A percentile compares a stretch with the other conserved stretches of the same genome.
Conservation (phyloP, 2,888 invertebrate genomes). For the Mythimna impura region DNA sequence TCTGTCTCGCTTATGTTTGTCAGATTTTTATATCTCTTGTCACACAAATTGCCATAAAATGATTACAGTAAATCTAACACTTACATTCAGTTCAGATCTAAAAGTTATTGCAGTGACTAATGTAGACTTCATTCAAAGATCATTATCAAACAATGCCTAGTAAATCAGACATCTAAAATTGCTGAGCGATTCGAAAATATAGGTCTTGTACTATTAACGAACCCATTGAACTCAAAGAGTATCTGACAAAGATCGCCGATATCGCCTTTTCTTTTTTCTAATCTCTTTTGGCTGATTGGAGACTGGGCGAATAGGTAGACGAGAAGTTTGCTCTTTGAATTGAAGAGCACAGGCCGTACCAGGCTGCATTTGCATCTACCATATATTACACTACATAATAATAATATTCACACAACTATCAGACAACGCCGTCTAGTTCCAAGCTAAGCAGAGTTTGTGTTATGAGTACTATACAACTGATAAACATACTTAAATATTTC, state of each 20-base stretch:
- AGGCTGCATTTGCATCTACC: not conserved
- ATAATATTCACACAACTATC: too few species aligned
- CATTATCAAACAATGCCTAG: not conserved
- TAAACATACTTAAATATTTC: too few species aligned
- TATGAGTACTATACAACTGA: too few species aligned
- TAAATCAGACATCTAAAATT: not conserved
- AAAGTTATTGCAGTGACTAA: not conserved
- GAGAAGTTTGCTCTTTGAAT: constrained; percentile 1
- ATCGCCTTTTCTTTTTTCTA: constrained; percentile 25
- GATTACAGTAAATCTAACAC: not conserved
- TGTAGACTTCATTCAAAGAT: too few species aligned
- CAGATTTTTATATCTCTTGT: too few species aligned
- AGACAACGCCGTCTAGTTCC: too few species aligned
- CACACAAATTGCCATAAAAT: too few species aligned
- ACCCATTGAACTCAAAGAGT: constrained; percentile 23
- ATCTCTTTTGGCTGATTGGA: constrained; percentile 29
- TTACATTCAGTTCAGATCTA: not conserved
- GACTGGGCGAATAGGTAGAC: not conserved
- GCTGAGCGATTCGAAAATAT: constrained; percentile 11
- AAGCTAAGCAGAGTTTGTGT: too few species aligned
- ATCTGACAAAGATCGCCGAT: constrained; percentile 8
- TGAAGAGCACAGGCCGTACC: not conserved
- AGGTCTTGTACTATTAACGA: constrained; percentile 31
- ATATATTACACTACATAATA: too few species aligned
- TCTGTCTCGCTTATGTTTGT: too few species aligned